These are phyloP conservation scores for Danio kyathit DNA, from an alignment of 2,797 vertebrate species.

Conservation along the genomic window DNA sequence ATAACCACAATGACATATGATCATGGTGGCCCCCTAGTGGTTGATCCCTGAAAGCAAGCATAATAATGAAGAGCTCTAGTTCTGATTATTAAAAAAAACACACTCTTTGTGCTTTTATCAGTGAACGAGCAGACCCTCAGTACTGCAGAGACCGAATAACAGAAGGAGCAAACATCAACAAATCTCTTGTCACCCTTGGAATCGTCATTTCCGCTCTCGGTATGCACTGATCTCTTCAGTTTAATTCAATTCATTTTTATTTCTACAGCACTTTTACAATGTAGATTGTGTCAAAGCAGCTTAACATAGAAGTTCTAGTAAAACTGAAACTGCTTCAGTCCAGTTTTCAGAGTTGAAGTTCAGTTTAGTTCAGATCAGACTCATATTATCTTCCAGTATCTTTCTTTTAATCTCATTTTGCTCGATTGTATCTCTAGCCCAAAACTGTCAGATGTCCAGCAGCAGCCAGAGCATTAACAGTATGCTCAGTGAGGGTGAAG, in stretches of 20 bases:
- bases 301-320: no score
- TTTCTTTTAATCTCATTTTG: background rate
- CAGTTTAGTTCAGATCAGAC: no score
- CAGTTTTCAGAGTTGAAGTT: no score
- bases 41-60: slow-evolving; percentile 4
- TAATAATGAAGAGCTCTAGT: background rate
- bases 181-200: slow-evolving; percentile 95
- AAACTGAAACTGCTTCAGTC: no score
- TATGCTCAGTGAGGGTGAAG: slow-evolving; percentile 85
- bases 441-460: slow-evolving; percentile 95
- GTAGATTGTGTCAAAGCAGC: no score
- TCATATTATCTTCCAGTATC: background rate
- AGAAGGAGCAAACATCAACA: slow-evolving; percentile 98
- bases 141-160: slow-evolving; percentile 96
- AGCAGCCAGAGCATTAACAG: slow-evolving; percentile 95
- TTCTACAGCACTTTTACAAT: no score
- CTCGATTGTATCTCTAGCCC: slow-evolving; percentile 78
- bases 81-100: background rate
- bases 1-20: slow-evolving; percentile 40
- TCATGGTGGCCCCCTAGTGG: slow-evolving; percentile 76
- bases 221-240: slow-evolving; percentile 66
- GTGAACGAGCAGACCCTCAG: slow-evolving; percentile 93
- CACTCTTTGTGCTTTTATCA: slow-evolving; percentile 63
- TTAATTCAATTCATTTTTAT: background rate
- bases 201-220: slow-evolving; percentile 97